Conservation (phyloP, 2,888 invertebrate species). For the Mythimna impura region DNA sequence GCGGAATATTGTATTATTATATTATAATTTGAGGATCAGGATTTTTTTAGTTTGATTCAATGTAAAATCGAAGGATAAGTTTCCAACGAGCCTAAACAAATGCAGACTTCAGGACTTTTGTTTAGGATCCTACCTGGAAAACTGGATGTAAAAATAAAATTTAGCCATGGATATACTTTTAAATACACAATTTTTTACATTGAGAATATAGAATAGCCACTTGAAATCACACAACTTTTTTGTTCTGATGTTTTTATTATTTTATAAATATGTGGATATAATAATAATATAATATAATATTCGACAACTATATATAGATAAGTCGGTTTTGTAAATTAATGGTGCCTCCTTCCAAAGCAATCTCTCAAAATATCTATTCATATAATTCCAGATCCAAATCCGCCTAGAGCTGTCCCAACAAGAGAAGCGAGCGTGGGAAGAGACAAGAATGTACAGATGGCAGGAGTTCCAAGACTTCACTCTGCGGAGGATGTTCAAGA, state of each 20-base stretch:
- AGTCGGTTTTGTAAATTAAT: too few relatives aligned
- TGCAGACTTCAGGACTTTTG: too few relatives aligned
- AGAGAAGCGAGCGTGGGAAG: conserved; percentile 92
- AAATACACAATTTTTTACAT: not conserved
- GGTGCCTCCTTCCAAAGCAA: too few relatives aligned
- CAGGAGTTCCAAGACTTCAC: conserved; percentile 92
- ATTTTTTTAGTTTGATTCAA: too few relatives aligned
- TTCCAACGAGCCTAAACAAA: not conserved
- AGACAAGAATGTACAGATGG: conserved; percentile 93
- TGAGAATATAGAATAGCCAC: not conserved
- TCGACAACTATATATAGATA: too few relatives aligned
- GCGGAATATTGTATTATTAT: too few relatives aligned
- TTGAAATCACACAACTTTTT: not conserved
- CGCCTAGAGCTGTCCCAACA: conserved; percentile 86
- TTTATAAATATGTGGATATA: too few relatives aligned
- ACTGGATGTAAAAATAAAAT: not conserved
- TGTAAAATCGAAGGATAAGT: too few relatives aligned
- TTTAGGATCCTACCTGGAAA: too few relatives aligned
- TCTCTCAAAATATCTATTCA: not conserved
- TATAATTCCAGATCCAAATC: conserved; percentile 79
- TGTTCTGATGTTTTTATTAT: too few relatives aligned
- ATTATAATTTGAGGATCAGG: too few relatives aligned
- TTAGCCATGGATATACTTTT: not conserved
- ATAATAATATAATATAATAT: too few relatives aligned
- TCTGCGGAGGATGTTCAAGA: conserved; percentile 93